These are phyloP conservation scores for Gavialis gangeticus DNA, from an alignment of 2,113 vertebrate species.

Conservation along the genomic window DNA sequence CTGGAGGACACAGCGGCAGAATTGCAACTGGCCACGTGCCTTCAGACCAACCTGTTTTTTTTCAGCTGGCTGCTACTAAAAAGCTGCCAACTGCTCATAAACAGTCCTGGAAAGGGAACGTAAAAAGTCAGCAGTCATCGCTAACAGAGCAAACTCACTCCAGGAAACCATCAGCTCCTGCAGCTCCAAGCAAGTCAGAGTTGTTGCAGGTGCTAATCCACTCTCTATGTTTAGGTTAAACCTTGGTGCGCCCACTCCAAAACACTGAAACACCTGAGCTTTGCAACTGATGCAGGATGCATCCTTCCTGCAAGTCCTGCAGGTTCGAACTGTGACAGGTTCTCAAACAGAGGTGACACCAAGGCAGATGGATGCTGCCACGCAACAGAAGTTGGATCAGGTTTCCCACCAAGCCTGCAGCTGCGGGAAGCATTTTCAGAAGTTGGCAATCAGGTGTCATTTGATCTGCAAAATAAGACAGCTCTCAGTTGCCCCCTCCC, in stretches of 20 bases:
- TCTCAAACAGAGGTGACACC: background rate
- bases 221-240: background rate
- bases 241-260: too few species aligned
- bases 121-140: background rate
- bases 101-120: too few species aligned
- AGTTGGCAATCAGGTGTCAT: slow-evolving; percentile 63
- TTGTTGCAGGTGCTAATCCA: background rate
- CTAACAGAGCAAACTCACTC: background rate
- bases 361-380: background rate
- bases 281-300: background rate
- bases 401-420: background rate
- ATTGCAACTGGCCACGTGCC: too few species aligned
- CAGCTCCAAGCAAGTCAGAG: background rate
- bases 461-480: slow-evolving; percentile 76
- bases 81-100: too few species aligned
- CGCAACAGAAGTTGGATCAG: background rate
- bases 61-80: too few species aligned
- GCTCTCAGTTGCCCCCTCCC: slow-evolving; percentile 66
- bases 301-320: background rate
- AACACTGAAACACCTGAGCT: background rate
- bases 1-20: too few species aligned
- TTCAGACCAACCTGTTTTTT: too few species aligned
- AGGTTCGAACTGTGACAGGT: background rate
- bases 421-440: slow-evolving; percentile 26
- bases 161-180: background rate